phyloP scores from a whole-genome alignment of 2,797 vertebrate species.

The Amblyopsis hoosieri region DNA sequence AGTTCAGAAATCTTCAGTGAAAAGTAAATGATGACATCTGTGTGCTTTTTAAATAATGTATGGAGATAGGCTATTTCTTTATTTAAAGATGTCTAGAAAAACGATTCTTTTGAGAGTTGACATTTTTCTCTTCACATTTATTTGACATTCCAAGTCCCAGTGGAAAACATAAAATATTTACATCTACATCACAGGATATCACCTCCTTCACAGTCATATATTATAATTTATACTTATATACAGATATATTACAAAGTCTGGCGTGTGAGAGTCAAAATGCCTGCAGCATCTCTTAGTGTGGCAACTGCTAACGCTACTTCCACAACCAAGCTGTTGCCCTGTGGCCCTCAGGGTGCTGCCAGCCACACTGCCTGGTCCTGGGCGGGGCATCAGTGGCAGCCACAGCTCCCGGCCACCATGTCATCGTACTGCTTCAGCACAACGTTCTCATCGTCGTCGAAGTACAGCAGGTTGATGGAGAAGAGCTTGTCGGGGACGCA shows the following conservation, averaged over 20 bases:
- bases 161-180: constrained; percentile 77
- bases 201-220: constrained; percentile 74
- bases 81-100: no score
- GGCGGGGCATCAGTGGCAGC: constrained; percentile 76
- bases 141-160: constrained; percentile 59
- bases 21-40: no score
- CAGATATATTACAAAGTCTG: constrained; percentile 76
- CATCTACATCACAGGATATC: constrained; percentile 69
- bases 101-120: neutral
- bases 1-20: no score
- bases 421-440: constrained; percentile 87
- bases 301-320: neutral
- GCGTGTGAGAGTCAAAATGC: constrained; percentile 14
- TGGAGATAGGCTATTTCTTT: no score
- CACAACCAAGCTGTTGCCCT: constrained; percentile 5
- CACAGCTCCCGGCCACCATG: constrained; percentile 87
- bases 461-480: constrained; percentile 86
- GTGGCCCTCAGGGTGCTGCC: no score
- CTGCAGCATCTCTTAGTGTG: neutral
- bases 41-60: no score
- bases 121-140: constrained; percentile 61
- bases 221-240: constrained; percentile 83
- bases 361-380: neutral
- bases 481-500: constrained; percentile 86
- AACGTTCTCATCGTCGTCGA: constrained; percentile 86